A percentile compares a stretch with the other conserved stretches of the same genome.
Evolutionary conservation across 2,888 invertebrate species (phyloP).

Genomic region (Agonum fuliginosum): DNA sequence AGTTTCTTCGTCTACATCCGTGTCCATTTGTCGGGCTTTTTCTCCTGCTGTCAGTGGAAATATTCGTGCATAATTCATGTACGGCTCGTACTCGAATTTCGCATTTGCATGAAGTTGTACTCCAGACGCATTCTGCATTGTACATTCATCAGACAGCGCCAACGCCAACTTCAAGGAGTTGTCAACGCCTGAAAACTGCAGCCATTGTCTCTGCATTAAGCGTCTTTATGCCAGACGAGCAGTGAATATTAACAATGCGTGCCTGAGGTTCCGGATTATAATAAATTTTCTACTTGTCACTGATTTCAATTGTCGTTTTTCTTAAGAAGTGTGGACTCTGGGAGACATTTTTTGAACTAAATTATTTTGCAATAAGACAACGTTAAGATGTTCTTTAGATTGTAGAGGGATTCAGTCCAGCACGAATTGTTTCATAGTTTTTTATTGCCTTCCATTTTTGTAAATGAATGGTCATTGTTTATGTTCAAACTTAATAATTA

Average conservation of each 20-base stretch:
- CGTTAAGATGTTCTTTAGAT: no score
- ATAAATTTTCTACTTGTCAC: conserved; percentile 35
- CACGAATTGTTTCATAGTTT: no score
- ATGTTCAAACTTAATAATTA: no score
- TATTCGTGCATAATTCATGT: conserved; percentile 43
- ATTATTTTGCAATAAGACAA: no score
- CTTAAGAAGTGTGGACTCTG: no score
- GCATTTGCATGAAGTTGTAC: conserved; percentile 4
- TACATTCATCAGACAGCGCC: conserved; percentile 14
- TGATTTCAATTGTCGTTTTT: conserved; percentile 31
- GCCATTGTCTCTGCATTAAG: conserved; percentile 34
- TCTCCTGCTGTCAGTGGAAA: conserved; percentile 34
- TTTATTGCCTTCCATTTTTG: no score
- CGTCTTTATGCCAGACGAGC: conserved; percentile 21
- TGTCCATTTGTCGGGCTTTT: no score
- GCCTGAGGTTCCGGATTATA: conserved; percentile 2
- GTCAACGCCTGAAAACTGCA: conserved; percentile 38
- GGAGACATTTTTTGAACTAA: no score
- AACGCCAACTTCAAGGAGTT: not conserved
- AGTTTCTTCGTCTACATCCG: no score
- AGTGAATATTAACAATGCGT: conserved; percentile 30
- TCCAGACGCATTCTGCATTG: conserved; percentile 26
- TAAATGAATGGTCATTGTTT: no score
- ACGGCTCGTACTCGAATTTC: not conserved
- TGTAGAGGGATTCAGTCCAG: no score